Evolutionary conservation across 1,140 invertebrate genomes (phyloP), one percentile per base, ranked within the genome.

Genomic region (Ostrea denselamellosa): DNA sequence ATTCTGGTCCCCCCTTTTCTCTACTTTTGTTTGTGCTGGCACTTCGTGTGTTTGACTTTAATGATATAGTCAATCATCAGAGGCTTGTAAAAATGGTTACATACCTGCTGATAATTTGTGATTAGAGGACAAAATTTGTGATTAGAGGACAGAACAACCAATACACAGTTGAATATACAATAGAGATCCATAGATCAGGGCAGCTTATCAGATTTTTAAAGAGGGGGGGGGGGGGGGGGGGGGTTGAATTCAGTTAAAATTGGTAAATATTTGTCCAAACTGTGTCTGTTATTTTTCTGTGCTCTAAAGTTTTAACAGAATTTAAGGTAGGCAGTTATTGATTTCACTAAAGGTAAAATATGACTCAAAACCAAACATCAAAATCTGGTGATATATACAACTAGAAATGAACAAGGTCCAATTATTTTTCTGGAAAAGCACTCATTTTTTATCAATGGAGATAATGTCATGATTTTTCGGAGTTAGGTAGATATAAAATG

Each of bases 51-150:
- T 77, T 77, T 77, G 68, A 77, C 68, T 77, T 77, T 17, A 25
- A 25, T 77, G 68, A 77, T 77, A 77, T 34, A 25, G 68, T 14
- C 68, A 77, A 77, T 77, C 25, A 17, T 77, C 68, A 44, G 68
- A 77, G 68, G 25, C 14, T 77, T 34, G 68, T 28, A 12, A 77
- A 77, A 77, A 77, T 25, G 10, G 25, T 77, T 77, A 77, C 68
- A 14, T 77, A 28, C 28, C 68, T 77, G 68, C 25, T 77, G 28
- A 28, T 28, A 28, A 17, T 12, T 77, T 77, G 12, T 77, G 68
- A 77, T 77, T 62, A 34, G 25, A 77, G 65, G 68, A 77, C 25
- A 77, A 25, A 34, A 77, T 28, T 10, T 10, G 3, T 1, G 34
- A 44, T 44, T 2, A 1, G 34, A 44, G 34, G 5, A 44, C 34